Evolutionary conservation across 2,113 vertebrate species (phyloP).

Genomic region (Misgurnus mizolepis): DNA sequence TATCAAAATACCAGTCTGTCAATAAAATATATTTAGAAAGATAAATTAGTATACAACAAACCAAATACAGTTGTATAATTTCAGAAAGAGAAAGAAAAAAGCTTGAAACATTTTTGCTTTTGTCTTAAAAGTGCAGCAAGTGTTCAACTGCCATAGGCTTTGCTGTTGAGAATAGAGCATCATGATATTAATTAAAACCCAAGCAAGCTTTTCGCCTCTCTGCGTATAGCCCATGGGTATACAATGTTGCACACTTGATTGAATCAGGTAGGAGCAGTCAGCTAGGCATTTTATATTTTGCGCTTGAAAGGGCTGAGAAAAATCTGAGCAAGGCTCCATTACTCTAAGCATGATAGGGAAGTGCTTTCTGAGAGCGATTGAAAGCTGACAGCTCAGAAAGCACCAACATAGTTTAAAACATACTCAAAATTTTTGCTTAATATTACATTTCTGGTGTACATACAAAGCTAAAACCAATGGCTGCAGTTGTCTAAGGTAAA

Average conservation of each 20-base stretch:
- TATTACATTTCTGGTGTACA: constrained; percentile 18
- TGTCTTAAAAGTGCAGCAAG: constrained; percentile 80
- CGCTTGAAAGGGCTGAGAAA: constrained; percentile 85
- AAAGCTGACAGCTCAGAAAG: constrained; percentile 68
- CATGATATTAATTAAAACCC: constrained; percentile 98
- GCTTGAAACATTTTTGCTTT: constrained; percentile 73
- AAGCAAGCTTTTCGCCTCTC: constrained; percentile 80
- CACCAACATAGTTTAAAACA: constrained; percentile 58
- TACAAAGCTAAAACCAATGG: background rate
- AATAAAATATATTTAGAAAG: constrained; percentile 8
- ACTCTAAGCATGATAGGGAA: constrained; percentile 73
- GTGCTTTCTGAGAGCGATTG: constrained; percentile 73
- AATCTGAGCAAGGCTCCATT: constrained; percentile 85
- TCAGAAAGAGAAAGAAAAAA: constrained; percentile 57
- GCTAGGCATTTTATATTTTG: constrained; percentile 88
- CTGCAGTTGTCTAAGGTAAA: too few species aligned
- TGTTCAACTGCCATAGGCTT: constrained; percentile 81
- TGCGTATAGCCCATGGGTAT: constrained; percentile 90
- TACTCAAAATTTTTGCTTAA: constrained; percentile 51
- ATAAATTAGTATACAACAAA: constrained; percentile 54
- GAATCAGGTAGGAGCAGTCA: constrained; percentile 90
- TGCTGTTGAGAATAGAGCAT: constrained; percentile 85
- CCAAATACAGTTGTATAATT: constrained; percentile 61
- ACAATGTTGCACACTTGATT: constrained; percentile 95
- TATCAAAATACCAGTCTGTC: constrained; percentile 11